Conservation (phyloP, 2,797 vertebrate genomes). For the Notamacropus eugenii region DNA sequence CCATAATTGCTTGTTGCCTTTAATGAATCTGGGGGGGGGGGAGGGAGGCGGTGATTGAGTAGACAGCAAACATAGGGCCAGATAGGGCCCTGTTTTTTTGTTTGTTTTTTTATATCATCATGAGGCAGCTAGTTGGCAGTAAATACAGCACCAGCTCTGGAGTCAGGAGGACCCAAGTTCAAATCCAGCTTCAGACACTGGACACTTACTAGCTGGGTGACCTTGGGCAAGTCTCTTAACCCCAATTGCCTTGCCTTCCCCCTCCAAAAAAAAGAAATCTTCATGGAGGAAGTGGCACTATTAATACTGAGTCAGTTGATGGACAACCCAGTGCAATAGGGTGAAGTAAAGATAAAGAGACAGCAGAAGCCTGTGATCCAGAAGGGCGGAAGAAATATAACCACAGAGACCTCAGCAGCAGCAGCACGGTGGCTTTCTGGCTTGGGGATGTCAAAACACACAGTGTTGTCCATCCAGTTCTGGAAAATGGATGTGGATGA, state of each 20-base stretch:
- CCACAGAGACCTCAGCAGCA: not conserved
- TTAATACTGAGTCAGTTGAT: not conserved
- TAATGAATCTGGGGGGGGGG: too few species aligned
- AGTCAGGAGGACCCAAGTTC: too few species aligned
- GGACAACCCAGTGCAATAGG: not conserved
- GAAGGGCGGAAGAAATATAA: not conserved
- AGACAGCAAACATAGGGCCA: too few species aligned
- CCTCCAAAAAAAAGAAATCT: not conserved
- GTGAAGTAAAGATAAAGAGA: not conserved
- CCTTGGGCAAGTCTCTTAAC: too few species aligned
- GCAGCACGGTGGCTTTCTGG: not conserved
- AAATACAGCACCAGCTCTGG: too few species aligned
- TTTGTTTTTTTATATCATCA: too few species aligned
- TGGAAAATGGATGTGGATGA: constrained; percentile 95
- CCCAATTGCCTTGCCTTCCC: too few species aligned
- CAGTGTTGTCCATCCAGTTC: constrained; percentile 60
- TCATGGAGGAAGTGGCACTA: not conserved
- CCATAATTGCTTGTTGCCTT: not conserved
- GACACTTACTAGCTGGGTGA: too few species aligned
- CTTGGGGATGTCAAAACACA: constrained; percentile 79
- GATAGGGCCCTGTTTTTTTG: not conserved
- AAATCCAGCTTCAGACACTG: too few species aligned
- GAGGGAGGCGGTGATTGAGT: too few species aligned
- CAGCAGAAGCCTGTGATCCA: not conserved
- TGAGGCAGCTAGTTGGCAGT: too few species aligned